Conservation (phyloP, 2,113 vertebrate species). For the human (Homo sapiens) region GRCh38 chr15:33233501-33234000, state of each 20-base stretch:
- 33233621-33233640: not conserved
- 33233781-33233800: not conserved
- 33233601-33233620: not conserved
- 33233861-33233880: conserved; percentile 3
- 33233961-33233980: not conserved
- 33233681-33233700: not conserved
- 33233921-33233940: not conserved
- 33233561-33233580: not conserved
- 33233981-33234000: not conserved
- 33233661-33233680: accelerated
- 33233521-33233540: not conserved
- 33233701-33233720: not conserved
- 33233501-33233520: not conserved
- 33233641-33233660: not conserved
- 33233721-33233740: not conserved
- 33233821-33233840: not conserved
- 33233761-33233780: not conserved
- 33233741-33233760: not conserved
- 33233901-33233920: not conserved
- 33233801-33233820: not conserved
- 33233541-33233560: not conserved
- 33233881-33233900: not conserved
- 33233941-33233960: conserved; percentile 4
- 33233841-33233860: not conserved
- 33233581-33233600: not conserved